Base-by-base conservation (phyloP, 2,888 invertebrate species). In the Sicus ferrugineus region DNA sequence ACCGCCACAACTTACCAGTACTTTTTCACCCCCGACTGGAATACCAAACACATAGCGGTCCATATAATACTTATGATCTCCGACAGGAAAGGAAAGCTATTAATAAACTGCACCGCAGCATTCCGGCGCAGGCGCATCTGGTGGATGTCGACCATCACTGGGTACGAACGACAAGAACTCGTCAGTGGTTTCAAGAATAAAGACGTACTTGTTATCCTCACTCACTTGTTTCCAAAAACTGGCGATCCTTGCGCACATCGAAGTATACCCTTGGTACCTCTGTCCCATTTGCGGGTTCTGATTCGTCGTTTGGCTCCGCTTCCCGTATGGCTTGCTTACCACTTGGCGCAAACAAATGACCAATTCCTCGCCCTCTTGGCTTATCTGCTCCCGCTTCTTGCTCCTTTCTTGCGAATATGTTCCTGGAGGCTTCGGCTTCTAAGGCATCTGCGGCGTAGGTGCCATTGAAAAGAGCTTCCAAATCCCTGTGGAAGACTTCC, bases 11-110 rank as follows among this genome's bases (percentile, higher is more conserved):
- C 79, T 74, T 70, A 83, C 83, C 79, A 80, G 52, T 76, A 77
- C 72, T 81, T 81, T 71, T 81, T 81, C 61, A 76, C 78, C 71
- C 83, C 80, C 63, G 82, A 79, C 73, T 81, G 82, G 71, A 74
- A 82, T 72, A 83, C 78, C 62, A 83, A 73, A 61, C 83, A 81
- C 84, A 82, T 84, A 61, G 81, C 80, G 46, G 82, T 79, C 81
- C 84, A 82, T 21, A 82, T 75, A 61, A 84, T 81, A 71, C 82
- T 83, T 62, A 81, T 76, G 11, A 81, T 77, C 74, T 81, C 80
- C 26, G 82, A 84, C 63, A 82, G 74, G 58, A 82, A 71, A 19
- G 83, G 82, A 78, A 83, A 81, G 67, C 73, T 76, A 61, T 82
- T 78, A 62, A 82, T 77, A 72, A 80, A 84, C 67, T 81, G 80